These are phyloP conservation scores for Smutsia temminckii DNA, from an alignment of 2,797 vertebrate species.

Conservation along the genomic window DNA sequence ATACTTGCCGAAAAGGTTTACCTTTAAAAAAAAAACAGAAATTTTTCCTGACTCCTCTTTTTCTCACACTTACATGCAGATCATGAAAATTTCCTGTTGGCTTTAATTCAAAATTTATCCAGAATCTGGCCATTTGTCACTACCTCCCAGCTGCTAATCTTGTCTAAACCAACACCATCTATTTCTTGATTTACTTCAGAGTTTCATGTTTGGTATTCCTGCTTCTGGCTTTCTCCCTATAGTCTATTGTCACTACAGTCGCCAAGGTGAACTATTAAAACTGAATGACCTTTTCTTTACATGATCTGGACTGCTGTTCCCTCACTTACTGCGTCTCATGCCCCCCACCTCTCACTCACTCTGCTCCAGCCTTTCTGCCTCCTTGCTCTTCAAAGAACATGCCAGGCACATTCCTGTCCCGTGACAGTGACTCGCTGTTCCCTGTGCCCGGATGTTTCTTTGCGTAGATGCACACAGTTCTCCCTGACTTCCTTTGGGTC, in stretches of 20 bases:
- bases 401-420: neutral
- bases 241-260: neutral
- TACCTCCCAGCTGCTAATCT: neutral
- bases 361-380: neutral
- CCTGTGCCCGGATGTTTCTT: neutral
- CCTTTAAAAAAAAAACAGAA: neutral
- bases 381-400: neutral
- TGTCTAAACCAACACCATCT: neutral
- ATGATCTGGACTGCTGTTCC: neutral
- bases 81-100: neutral
- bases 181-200: neutral
- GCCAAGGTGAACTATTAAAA: neutral
- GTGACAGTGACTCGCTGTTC: neutral
- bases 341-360: neutral
- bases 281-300: neutral
- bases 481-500: neutral
- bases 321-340: neutral
- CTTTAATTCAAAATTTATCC: neutral
- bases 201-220: neutral
- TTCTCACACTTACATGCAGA: neutral
- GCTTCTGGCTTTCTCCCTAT: neutral
- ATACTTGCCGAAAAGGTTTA: neutral
- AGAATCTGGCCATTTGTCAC: neutral
- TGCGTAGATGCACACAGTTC: neutral
- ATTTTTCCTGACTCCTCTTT: constrained; percentile 6